A percentile compares a stretch with the other conserved stretches of the same genome.
Evolutionary conservation across 1,140 invertebrate genomes (phyloP).

Genomic region (Dryas iulia): DNA sequence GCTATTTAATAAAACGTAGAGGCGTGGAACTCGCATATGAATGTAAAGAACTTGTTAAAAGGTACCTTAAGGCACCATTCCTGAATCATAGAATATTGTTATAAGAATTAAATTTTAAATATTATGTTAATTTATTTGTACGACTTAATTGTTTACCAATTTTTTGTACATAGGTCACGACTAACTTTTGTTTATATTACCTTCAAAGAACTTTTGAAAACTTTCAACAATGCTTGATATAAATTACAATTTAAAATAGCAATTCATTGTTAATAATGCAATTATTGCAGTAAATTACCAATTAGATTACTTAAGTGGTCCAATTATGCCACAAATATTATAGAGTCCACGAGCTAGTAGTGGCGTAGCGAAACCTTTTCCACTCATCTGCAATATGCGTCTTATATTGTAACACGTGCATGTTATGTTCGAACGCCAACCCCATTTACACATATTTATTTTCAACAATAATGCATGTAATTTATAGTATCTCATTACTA

Average conservation of each 20-base stretch:
- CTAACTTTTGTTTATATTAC: no score
- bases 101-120: background rate
- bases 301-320: slow-evolving; percentile 26
- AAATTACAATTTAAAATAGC: background rate
- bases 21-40: background rate
- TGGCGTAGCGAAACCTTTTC: slow-evolving; percentile 29
- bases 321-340: slow-evolving; percentile 38
- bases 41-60: background rate
- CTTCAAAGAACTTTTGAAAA: no score
- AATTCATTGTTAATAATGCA: slow-evolving; percentile 23
- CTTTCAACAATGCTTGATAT: background rate
- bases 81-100: background rate
- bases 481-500: slow-evolving; percentile 16
- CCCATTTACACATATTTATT: slow-evolving; percentile 25
- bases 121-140: background rate
- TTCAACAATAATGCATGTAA: slow-evolving; percentile 28
- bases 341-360: slow-evolving; percentile 34
- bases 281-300: slow-evolving; percentile 25
- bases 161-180: no score
- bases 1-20: slow-evolving; percentile 1
- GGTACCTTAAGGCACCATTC: background rate
- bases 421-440: slow-evolving; percentile 9
- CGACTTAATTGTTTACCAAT: no score
- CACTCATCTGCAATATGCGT: slow-evolving; percentile 24
- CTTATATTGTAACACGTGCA: slow-evolving; percentile 17